Conservation (phyloP, 2,797 vertebrate species). For the Sebastes melanostomus region DNA sequence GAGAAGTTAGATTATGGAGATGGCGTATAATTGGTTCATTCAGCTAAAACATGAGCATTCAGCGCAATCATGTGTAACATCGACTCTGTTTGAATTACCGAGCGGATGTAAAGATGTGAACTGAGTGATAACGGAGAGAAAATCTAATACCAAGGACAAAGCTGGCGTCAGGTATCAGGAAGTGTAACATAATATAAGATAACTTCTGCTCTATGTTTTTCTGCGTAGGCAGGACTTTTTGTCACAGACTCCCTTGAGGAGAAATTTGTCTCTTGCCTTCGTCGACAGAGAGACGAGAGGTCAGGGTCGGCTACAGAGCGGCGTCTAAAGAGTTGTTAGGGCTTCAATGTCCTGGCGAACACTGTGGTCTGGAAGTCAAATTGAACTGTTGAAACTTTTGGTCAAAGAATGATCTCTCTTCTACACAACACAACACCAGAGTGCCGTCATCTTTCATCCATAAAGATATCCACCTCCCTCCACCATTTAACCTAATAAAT, state of each 20-base stretch:
- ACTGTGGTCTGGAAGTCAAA: not conserved
- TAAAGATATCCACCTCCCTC: not conserved
- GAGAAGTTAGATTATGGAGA: not conserved
- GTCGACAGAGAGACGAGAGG: not conserved
- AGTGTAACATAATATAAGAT: not conserved
- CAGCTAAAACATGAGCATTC: slow-evolving; percentile 23
- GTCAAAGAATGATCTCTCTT: not conserved
- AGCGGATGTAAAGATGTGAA: slow-evolving; percentile 20
- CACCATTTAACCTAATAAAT: not conserved
- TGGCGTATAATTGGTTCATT: slow-evolving; percentile 25
- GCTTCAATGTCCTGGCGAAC: not conserved
- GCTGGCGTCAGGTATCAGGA: slow-evolving; percentile 7
- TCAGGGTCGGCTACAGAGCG: slow-evolving; percentile 1
- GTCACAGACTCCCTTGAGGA: not conserved
- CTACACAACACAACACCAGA: not conserved
- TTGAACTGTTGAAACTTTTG: not conserved
- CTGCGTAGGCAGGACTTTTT: not conserved
- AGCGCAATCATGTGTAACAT: slow-evolving; percentile 16
- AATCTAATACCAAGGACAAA: slow-evolving; percentile 9
- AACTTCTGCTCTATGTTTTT: not conserved
- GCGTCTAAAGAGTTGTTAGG: not conserved
- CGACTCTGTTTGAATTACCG: slow-evolving; percentile 27
- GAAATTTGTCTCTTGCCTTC: slow-evolving; percentile 10
- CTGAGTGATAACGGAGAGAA: slow-evolving; percentile 10
- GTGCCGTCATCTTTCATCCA: not conserved